These are phyloP conservation scores for Agapornis roseicollis DNA, from an alignment of 2,113 vertebrate species.

Conservation along the genomic window DNA sequence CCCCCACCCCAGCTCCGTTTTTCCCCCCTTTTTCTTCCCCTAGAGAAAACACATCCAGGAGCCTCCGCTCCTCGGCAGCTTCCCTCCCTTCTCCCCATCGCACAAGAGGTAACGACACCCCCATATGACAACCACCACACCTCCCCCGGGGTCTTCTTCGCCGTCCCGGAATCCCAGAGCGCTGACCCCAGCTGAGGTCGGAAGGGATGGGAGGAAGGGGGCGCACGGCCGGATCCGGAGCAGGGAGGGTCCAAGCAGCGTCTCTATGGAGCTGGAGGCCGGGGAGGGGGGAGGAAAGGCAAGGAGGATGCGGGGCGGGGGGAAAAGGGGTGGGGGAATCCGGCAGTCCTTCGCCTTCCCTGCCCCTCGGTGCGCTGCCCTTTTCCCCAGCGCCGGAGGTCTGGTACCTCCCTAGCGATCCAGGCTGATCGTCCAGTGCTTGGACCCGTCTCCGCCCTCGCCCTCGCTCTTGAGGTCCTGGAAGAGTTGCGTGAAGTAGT, in stretches of 20 bases:
- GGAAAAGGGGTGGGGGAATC: not conserved
- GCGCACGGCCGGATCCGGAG: conserved; percentile 9
- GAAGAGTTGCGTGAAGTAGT: conserved; percentile 97
- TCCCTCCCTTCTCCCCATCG: not conserved
- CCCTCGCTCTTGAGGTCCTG: conserved; percentile 96
- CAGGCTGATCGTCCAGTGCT: conserved; percentile 85
- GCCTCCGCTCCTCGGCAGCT: not conserved
- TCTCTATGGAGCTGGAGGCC: not conserved
- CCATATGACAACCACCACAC: not conserved
- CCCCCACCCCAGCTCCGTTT: not conserved
- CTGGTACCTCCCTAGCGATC: conserved; percentile 82
- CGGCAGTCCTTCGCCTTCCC: conserved; percentile 15
- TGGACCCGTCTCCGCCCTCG: conserved; percentile 72
- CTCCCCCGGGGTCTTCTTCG: not conserved
- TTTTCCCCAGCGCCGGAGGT: not conserved
- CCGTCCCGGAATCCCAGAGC: not conserved
- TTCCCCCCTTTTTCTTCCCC: not conserved
- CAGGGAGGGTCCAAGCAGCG: not conserved
- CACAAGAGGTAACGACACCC: not conserved
- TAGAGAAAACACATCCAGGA: not conserved
- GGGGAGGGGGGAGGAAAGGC: not conserved
- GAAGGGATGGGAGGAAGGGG: not conserved
- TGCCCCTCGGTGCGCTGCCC: conserved; percentile 20
- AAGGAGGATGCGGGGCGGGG: not conserved
- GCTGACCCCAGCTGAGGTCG: not conserved